phyloP scores from a whole-genome alignment of 2,888 invertebrate species.

The Philhelius pedissequus region DNA sequence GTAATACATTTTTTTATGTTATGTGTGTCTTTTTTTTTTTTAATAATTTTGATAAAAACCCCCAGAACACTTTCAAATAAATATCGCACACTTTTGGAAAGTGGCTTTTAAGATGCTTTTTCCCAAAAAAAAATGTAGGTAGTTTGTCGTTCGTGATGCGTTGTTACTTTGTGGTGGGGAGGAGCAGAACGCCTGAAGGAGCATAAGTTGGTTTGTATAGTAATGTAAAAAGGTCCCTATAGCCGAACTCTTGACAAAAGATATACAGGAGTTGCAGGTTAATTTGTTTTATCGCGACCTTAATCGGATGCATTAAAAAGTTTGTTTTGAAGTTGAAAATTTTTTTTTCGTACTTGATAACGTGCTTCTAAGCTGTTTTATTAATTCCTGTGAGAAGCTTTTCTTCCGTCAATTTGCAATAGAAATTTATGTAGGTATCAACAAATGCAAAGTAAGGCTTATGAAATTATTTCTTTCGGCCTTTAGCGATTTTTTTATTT shows the following conservation, averaged over 20 bases:
- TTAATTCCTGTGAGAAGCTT: not conserved
- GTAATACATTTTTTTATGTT: constrained; percentile 26
- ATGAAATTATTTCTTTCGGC: too few species aligned
- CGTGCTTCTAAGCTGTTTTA: not conserved
- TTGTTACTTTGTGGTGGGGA: not conserved
- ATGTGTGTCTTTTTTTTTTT: not conserved
- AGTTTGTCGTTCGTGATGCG: constrained; percentile 55
- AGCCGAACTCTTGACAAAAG: constrained; percentile 1
- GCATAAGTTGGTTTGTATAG: constrained; percentile 6
- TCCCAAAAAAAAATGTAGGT: not conserved
- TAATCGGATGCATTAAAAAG: constrained; percentile 51
- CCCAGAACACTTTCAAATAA: constrained; percentile 63
- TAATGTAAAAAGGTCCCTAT: not conserved
- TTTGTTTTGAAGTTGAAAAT: not conserved
- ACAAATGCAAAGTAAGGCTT: too few species aligned
- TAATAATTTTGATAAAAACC: constrained; percentile 60
- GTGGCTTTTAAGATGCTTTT: constrained; percentile 64
- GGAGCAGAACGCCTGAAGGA: not conserved
- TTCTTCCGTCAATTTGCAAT: not conserved
- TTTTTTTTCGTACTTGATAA: not conserved
- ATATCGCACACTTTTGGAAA: constrained; percentile 52
- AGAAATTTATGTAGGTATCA: not conserved
- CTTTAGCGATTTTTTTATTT: not conserved
- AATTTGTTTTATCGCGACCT: constrained; percentile 48
- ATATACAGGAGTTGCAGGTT: constrained; percentile 48